Conservation (phyloP, 2,888 invertebrate species). For the Dascillus cervinus region DNA sequence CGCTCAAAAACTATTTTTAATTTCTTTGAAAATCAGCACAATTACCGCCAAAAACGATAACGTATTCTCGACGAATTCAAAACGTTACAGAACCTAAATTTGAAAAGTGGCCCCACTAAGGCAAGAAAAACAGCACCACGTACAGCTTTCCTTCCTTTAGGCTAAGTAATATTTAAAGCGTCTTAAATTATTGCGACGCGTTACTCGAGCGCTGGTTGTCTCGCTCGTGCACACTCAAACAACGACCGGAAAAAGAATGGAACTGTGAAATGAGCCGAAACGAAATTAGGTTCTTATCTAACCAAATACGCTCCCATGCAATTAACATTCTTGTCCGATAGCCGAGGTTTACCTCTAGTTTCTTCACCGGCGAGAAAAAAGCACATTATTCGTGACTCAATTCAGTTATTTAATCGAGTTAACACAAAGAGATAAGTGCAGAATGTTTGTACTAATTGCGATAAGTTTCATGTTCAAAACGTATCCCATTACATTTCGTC, state of each 20-base stretch:
- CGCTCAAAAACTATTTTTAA: too few relatives aligned
- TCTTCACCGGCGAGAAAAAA: slow-evolving; percentile 5
- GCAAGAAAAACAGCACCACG: slow-evolving; percentile 9
- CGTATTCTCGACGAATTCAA: too few relatives aligned
- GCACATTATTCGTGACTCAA: slow-evolving; percentile 1
- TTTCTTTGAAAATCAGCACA: too few relatives aligned
- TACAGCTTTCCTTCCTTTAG: slow-evolving; percentile 13
- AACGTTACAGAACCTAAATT: too few relatives aligned
- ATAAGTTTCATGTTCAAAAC: too few relatives aligned
- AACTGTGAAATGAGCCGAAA: neutral
- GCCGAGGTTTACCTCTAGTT: slow-evolving; percentile 13
- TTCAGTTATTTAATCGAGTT: too few relatives aligned
- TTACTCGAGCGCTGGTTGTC: neutral
- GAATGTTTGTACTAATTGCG: too few relatives aligned
- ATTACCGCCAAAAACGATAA: too few relatives aligned
- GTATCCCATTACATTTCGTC: too few relatives aligned
- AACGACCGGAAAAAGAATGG: neutral
- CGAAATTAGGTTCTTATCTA: slow-evolving; percentile 8
- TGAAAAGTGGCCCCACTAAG: slow-evolving; percentile 5
- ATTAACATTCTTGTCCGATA: slow-evolving; percentile 16
- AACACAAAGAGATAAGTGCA: too few relatives aligned
- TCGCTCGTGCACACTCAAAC: neutral
- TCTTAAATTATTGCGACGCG: slow-evolving; percentile 3
- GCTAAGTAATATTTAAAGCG: slow-evolving; percentile 5
- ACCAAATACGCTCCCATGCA: slow-evolving; percentile 16